A percentile compares a stretch with the other conserved stretches of the same genome.
phyloP scores from a whole-genome alignment of 2,797 vertebrate species.

The Xiphorhynchus erythropygius region DNA sequence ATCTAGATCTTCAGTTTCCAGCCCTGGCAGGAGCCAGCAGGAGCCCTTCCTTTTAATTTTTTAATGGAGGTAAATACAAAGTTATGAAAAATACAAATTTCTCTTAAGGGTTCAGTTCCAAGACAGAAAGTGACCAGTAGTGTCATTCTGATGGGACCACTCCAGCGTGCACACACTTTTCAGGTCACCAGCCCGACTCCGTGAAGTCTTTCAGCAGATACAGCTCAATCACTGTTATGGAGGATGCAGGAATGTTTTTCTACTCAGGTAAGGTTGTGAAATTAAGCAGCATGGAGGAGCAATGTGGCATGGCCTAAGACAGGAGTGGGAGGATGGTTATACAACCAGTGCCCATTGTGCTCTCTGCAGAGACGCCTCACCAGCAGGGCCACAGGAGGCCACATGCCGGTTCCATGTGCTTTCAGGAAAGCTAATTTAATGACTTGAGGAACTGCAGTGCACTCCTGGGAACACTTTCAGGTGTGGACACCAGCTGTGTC shows the following conservation, averaged over 20 bases:
- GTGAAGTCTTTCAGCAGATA: background rate
- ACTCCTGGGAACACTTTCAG: slow-evolving; percentile 40
- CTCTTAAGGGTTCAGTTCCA: background rate
- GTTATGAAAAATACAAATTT: background rate
- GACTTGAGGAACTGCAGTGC: background rate
- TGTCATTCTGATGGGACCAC: background rate
- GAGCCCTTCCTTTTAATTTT: background rate
- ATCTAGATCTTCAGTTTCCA: background rate
- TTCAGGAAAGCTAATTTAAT: slow-evolving; percentile 61
- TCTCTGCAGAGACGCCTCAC: background rate
- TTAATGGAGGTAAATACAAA: background rate
- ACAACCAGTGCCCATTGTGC: background rate
- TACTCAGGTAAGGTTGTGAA: background rate
- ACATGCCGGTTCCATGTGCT: slow-evolving; percentile 34
- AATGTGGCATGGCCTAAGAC: background rate
- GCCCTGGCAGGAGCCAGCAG: background rate
- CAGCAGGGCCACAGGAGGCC: background rate
- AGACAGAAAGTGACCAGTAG: background rate
- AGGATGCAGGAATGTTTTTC: background rate
- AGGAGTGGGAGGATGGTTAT: slow-evolving; percentile 36
- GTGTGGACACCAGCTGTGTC: slow-evolving; percentile 36
- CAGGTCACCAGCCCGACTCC: background rate
- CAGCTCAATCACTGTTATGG: background rate
- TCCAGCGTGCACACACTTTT: background rate
- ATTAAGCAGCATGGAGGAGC: background rate